A percentile compares a stretch with the other conserved stretches of the same genome.
These are phyloP conservation scores for Sylvilagus floridanus DNA, from an alignment of 2,797 vertebrate species.

Conservation along the genomic window DNA sequence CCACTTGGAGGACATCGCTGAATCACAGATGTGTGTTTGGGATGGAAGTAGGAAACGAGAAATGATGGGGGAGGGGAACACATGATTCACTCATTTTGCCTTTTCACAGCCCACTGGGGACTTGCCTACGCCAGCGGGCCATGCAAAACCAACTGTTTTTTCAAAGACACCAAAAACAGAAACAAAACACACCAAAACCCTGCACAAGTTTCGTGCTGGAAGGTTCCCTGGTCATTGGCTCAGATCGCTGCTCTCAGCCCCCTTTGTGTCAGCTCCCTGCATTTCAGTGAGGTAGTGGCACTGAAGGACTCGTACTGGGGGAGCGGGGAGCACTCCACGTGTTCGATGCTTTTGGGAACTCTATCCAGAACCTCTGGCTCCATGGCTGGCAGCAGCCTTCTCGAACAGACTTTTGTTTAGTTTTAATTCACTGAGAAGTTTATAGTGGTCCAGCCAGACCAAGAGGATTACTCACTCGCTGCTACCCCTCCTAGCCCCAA, in stretches of 20 bases:
- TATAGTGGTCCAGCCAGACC: conserved; percentile 45
- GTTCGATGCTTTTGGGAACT: background rate
- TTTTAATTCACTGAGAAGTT: conserved; percentile 63
- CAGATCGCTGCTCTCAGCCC: background rate
- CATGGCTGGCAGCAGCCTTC: conserved; percentile 42
- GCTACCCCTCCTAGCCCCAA: conserved; percentile 60
- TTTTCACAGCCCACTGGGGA: conserved; percentile 69
- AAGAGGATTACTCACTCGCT: conserved; percentile 57
- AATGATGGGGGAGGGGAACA: conserved; percentile 81
- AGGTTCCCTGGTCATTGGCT: conserved; percentile 74
- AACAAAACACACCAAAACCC: background rate
- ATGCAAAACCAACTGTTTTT: background rate
- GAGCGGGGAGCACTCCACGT: too few species aligned
- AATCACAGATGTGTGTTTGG: conserved; percentile 81
- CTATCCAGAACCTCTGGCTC: background rate
- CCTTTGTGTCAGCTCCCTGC: conserved; percentile 17
- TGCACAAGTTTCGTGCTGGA: conserved; percentile 40
- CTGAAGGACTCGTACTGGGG: background rate
- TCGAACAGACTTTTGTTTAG: conserved; percentile 18
- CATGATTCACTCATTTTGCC: conserved; percentile 83
- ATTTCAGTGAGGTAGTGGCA: conserved; percentile 8
- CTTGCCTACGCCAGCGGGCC: conserved; percentile 47
- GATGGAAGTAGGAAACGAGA: conserved; percentile 79
- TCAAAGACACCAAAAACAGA: conserved; percentile 24
- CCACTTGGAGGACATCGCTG: conserved; percentile 67